phyloP scores from a whole-genome alignment of 2,797 vertebrate genomes.

The Huso huso region DNA sequence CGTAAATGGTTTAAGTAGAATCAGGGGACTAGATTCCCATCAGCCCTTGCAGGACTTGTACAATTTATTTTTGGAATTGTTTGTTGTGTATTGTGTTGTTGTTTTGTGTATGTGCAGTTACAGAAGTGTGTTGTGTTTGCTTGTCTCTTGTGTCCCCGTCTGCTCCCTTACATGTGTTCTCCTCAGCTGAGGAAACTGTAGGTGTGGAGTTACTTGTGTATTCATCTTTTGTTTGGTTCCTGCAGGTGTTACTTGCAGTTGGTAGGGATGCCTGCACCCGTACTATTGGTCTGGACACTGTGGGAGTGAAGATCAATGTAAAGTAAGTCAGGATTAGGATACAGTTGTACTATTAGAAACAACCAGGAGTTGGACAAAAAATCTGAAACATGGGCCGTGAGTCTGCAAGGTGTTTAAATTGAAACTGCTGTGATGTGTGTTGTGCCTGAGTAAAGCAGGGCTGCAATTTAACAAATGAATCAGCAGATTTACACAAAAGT shows the following conservation, averaged over 20 bases:
- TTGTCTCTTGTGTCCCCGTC: no score
- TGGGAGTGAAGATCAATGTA: slow-evolving; percentile 65
- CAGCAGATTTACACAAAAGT: not conserved
- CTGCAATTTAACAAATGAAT: not conserved
- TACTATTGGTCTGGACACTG: slow-evolving; percentile 62
- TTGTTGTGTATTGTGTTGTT: no score
- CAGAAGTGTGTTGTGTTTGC: no score
- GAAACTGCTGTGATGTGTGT: no score
- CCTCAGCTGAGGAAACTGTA: no score
- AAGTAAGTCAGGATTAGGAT: slow-evolving; percentile 47
- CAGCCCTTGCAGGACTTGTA: no score
- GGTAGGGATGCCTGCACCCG: slow-evolving; percentile 65
- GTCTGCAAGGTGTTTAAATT: not conserved
- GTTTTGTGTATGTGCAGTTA: no score
- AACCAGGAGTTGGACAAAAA: not conserved
- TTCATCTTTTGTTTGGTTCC: slow-evolving; percentile 4
- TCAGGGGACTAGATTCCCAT: no score
- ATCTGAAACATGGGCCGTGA: not conserved
- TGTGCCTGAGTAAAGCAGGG: not conserved
- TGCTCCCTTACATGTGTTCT: no score
- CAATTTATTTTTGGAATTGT: no score
- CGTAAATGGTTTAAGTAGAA: no score
- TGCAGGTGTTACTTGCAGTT: slow-evolving; percentile 66
- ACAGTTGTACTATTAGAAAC: not conserved
- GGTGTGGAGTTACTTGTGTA: not conserved